Evolutionary conservation across 2,888 invertebrate genomes (phyloP), one percentile per base, ranked within the genome.

Genomic region (Lomographa bimaculata): DNA sequence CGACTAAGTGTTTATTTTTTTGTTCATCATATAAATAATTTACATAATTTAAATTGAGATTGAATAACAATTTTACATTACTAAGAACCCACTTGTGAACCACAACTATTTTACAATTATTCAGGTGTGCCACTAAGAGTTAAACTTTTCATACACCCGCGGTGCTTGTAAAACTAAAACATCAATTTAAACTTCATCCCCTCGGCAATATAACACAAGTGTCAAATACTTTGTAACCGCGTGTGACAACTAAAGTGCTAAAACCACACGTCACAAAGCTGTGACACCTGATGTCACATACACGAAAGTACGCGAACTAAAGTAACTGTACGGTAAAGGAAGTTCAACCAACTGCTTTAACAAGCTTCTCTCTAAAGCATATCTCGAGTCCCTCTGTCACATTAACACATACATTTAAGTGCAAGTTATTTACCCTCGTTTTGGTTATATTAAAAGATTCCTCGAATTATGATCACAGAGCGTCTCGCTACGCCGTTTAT

Each of bases 401-500:
- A 76, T 77, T 79, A 76, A 72, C 73, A 69, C 62, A 65, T 63
- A 64, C 60, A 65, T 62, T 73, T 71, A 65, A 67, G 60, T 63
- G 66, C 60, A 64, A 76, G 70, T 71, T 73, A 77, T 75, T 72
- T 60, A 50, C 63, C 68, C 71, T 73, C 81, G 77, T 81, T 85
- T 80, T 72, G 77, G 77, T 77, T 75, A 76, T 79, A 81, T 82
- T 84, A 86, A 82, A 80, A 81, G 79, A 85, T 85, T 84, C 82
- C 74, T 70, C 64, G 75, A 79, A 80, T 84, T 75, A 80, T 80
- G 80, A 82, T 85, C 80, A 79, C 78, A 76, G 76, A 83, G 81
- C 80, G 77, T 78, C 79, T 84, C 74, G 75, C 74, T 70, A 83
- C 83, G 76, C 79, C 82, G 83, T 85, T 84, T 84, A 87, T 84